phyloP scores from a whole-genome alignment of 2,888 invertebrate species.

The Tiphia femorata region DNA sequence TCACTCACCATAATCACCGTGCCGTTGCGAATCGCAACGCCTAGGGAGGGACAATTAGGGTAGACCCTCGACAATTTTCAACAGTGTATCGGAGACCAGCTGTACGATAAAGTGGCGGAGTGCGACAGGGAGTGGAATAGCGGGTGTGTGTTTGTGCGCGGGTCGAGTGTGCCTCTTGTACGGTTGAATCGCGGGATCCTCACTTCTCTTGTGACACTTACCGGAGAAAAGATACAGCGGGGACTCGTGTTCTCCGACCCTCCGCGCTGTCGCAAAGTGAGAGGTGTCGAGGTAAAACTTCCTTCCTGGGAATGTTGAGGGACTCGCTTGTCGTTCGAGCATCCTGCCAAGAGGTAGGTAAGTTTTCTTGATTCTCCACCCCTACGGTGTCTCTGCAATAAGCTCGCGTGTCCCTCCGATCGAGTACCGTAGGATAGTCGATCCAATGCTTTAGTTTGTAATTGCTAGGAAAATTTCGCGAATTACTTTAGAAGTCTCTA shows the following conservation, averaged over 20 bases:
- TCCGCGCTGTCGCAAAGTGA: too few relatives aligned
- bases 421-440: too few relatives aligned
- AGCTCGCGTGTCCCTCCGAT: too few relatives aligned
- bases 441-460: too few relatives aligned
- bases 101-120: background rate
- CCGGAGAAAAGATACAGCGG: background rate
- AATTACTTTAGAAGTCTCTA: too few relatives aligned
- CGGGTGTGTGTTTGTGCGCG: slow-evolving; percentile 3
- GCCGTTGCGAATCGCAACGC: slow-evolving; percentile 10
- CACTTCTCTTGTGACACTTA: background rate
- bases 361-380: slow-evolving; percentile 65
- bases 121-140: background rate
- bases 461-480: too few relatives aligned
- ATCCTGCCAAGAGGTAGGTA: slow-evolving; percentile 84
- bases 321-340: slow-evolving; percentile 75
- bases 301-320: slow-evolving; percentile 70
- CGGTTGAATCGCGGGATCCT: too few relatives aligned
- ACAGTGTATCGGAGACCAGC: too few relatives aligned
- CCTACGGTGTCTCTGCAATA: too few relatives aligned
- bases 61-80: too few relatives aligned
- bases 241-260: too few relatives aligned
- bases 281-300: slow-evolving; percentile 33
- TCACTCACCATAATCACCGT: slow-evolving; percentile 5
- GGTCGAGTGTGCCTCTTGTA: background rate
- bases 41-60: background rate